Percentiles rank a stretch among this genome's conserved stretches.
phyloP scores from a whole-genome alignment of 2,797 vertebrate species.

The Onychomys arenicola region DNA sequence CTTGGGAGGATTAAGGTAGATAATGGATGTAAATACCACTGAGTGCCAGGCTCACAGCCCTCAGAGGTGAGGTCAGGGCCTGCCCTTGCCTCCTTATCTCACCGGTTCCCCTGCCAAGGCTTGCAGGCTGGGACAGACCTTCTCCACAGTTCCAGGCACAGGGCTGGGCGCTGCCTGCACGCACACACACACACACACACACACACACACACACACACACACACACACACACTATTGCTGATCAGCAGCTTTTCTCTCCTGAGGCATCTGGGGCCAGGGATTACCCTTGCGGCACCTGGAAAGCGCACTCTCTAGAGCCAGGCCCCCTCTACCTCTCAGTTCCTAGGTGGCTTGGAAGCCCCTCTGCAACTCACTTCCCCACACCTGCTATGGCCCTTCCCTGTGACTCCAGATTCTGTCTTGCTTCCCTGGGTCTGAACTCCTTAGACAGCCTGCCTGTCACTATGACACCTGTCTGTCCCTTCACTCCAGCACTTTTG shows the following conservation, averaged over 20 bases:
- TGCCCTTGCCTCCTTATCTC: constrained; percentile 77
- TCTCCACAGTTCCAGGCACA: constrained; percentile 66
- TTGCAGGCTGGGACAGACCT: constrained; percentile 75
- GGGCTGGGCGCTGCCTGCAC: constrained; percentile 67
- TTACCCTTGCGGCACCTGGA: background rate
- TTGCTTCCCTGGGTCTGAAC: background rate
- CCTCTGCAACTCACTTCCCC: background rate
- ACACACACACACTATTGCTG: constrained; percentile 52
- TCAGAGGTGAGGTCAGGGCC: constrained; percentile 47
- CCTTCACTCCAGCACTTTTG: background rate
- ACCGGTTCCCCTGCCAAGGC: constrained; percentile 65
- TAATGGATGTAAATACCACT: constrained; percentile 37
- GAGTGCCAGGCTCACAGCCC: constrained; percentile 36
- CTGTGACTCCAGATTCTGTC: background rate
- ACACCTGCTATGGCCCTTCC: background rate
- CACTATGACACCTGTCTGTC: background rate
- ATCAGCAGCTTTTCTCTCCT: constrained; percentile 59
- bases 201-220: background rate
- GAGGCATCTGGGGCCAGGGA: background rate
- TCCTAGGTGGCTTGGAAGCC: background rate
- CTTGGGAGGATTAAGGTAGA: constrained; percentile 66
- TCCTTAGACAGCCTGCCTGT: background rate
- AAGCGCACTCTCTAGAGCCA: background rate
- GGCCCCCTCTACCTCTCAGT: background rate
- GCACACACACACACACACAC: background rate